These are phyloP conservation scores for Camponotus fellah DNA, from an alignment of 2,888 invertebrate genomes.

Conservation along the genomic window DNA sequence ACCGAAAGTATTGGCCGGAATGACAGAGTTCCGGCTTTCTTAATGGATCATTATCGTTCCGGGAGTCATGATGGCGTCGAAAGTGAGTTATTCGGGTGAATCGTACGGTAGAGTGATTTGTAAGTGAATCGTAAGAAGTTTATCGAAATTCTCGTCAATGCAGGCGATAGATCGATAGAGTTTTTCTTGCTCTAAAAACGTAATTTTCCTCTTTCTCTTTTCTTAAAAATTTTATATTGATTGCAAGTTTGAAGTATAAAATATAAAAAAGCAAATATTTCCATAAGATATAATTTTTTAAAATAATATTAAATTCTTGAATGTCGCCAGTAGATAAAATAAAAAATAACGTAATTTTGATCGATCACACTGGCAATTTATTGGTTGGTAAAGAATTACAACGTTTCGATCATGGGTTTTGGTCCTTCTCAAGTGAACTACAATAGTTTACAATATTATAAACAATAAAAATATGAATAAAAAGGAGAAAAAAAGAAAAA, in stretches of 20 bases:
- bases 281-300: not conserved
- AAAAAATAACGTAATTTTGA: too few species aligned
- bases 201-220: not conserved
- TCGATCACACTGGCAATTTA: too few species aligned
- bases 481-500: too few species aligned
- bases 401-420: too few species aligned
- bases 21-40: conserved; percentile 71
- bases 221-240: not conserved
- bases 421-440: too few species aligned
- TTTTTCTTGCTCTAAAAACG: not conserved
- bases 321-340: too few species aligned
- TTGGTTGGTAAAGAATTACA: too few species aligned
- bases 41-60: conserved; percentile 75
- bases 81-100: conserved; percentile 71
- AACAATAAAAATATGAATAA: too few species aligned
- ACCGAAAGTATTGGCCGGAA: conserved; percentile 66
- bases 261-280: not conserved
- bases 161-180: conserved; percentile 6
- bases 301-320: too few species aligned
- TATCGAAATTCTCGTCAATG: conserved; percentile 65
- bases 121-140: conserved; percentile 71
- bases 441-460: too few species aligned
- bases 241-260: conserved; percentile 13
- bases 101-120: conserved; percentile 62
- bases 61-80: conserved; percentile 63